Evolutionary conservation across 1,140 invertebrate genomes (phyloP), one percentile per base, ranked within the genome.

Genomic region (Drosophila pruinosa): DNA sequence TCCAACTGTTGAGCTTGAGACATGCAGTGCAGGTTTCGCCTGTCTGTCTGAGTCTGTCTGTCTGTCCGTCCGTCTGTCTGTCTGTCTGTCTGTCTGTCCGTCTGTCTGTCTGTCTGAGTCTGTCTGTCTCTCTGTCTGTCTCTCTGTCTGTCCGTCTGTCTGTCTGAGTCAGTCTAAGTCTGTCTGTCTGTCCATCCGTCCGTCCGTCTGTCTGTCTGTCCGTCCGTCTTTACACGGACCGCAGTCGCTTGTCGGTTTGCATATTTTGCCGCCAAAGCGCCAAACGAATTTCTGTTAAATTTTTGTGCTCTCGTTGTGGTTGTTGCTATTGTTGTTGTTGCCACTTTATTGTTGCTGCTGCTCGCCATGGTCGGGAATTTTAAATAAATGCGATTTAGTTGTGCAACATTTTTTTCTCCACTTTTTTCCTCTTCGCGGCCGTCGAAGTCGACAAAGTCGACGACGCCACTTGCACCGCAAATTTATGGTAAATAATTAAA

Each of bases 351-450:
- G 57, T 41, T 19, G 58, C 26, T 26, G 57, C 34, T 47, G 54
- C 62, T 64, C 67, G 80, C 63, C 79, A 76, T 85, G 81, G 81
- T 80, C 73, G 77, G 80, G 80, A 85, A 85, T 85, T 85, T 83
- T 67, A 85, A 85, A 85, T 77, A 85, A 86, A 86, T 86, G 64
- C 81, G 70, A 86, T 71, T 86, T 75, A 80, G 81, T 86, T 86
- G 81, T 81, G 82, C 77, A 86, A 86, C 64, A 62, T 64, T 75
- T 86, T n/a, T 72, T 41, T 61, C 54, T 63, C 56, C 75, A 59
- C 59, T 56, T 73, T 78, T 63, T 67, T 15, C 10, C 45, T 53
- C 26, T 52, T 64, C 38, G 56, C 67, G 69, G 36, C 21, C 39
- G 43, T 57, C 21, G 43, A 17, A 24, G 7, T 26, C 17, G 22